phyloP scores from a whole-genome alignment of 2,797 vertebrate species.

The Tolypeutes matacus region DNA sequence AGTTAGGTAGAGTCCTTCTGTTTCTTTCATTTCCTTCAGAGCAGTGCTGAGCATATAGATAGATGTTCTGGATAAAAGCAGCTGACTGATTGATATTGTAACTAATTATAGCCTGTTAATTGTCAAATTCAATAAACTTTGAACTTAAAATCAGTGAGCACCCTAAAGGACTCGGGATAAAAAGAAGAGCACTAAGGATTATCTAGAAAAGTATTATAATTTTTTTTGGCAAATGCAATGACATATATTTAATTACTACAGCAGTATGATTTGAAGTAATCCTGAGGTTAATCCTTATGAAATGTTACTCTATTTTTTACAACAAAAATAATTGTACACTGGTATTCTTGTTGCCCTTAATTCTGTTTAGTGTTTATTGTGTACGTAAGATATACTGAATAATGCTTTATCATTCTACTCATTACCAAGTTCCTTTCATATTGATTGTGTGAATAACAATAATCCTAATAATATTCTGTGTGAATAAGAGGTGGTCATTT shows the following conservation, averaged over 20 bases:
- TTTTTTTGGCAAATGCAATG: neutral
- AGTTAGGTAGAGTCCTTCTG: neutral
- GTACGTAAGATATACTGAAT: slow-evolving; percentile 17
- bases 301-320: neutral
- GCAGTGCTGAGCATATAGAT: neutral
- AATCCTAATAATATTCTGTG: neutral
- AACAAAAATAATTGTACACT: neutral
- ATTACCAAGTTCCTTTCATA: slow-evolving; percentile 32
- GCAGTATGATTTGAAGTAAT: neutral
- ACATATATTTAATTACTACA: neutral
- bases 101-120: neutral
- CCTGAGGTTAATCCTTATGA: neutral
- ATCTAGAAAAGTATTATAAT: neutral
- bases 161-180: neutral
- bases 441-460: slow-evolving; percentile 17
- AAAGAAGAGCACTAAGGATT: neutral
- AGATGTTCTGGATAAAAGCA: neutral
- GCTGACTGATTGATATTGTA: neutral
- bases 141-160: neutral
- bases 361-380: slow-evolving; percentile 53
- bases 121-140: neutral
- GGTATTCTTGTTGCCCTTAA: slow-evolving; percentile 44
- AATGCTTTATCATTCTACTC: slow-evolving; percentile 32
- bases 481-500: slow-evolving; percentile 9
- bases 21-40: neutral